Base-by-base conservation (phyloP, 2,797 vertebrate genomes). In the Lepus oiostolus region DNA sequence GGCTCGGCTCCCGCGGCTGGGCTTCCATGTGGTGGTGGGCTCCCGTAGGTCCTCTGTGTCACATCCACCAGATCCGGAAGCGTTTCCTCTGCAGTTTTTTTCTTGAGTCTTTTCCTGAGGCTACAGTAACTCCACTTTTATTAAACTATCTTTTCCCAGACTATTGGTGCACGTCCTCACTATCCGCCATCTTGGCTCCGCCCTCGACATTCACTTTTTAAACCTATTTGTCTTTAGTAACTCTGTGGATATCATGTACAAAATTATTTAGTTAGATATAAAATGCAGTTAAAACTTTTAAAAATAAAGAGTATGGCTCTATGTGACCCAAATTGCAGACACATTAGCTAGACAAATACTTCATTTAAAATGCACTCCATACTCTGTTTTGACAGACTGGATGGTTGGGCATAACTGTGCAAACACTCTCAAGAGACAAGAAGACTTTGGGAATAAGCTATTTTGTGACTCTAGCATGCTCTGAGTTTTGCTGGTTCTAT, bases 181-280 rank as follows among this genome's bases (percentile, higher is more conserved):
- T 35, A 35, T 35, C 35, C 4, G 35, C 35, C 35, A 35, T 35
- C 35, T 35, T 35, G 35, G 35, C 35, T 35, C 35, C 4, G 1
- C 35, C 35, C 35, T 35, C 4, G 24, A 54, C 13, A 11, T n/a
- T 81, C 35, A 72, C 2, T 32, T 72, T 85, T 93, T 92, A 87
- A 77, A 88, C 3, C 32, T 84, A 42, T 35, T 74, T 86, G 71
- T 82, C 24, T 86, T 60, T 90, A 50, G 42, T 77, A 75, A 91
- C 24, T 77, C 50, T 80, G 1, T 77, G 67, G 24, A 10, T 2
- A 71, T 86, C 12, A 35, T 47, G 3, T 86, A 19, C 58, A 65
- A 58, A 50, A 88, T 42, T 91, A 50, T 54, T 91, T 19, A 1
- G 35, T 87, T 88, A 91, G 19, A 71, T 71, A 42, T 90, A 71